These are phyloP conservation scores for Pseudobourletiella spinata DNA, from an alignment of 1,140 invertebrate species.

Conservation along the genomic window DNA sequence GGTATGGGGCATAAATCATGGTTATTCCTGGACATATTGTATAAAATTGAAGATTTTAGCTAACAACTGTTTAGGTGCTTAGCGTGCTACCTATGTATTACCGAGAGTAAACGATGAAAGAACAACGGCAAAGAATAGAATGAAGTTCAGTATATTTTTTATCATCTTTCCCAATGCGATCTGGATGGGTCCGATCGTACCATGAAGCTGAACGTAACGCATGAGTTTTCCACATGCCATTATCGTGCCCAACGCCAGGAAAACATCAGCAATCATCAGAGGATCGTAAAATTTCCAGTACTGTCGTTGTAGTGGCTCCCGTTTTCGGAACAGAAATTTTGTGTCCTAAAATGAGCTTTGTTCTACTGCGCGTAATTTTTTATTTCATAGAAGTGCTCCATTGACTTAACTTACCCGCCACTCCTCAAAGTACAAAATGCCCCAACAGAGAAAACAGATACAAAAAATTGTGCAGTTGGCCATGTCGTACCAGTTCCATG, in stretches of 20 bases:
- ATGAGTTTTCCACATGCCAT: slow-evolving; percentile 55
- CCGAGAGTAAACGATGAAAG: background rate
- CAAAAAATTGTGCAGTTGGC: background rate
- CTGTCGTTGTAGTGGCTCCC: slow-evolving; percentile 45
- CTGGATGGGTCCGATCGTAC: slow-evolving; percentile 52
- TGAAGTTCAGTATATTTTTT: background rate
- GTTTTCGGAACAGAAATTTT: no score
- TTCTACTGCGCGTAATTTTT: background rate
- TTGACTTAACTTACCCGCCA: no score
- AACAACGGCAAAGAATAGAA: background rate
- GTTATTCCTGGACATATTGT: background rate
- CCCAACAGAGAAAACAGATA: background rate
- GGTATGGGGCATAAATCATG: background rate
- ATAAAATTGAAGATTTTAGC: background rate
- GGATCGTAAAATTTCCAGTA: slow-evolving; percentile 62
- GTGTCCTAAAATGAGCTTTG: background rate
- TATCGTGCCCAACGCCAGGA: slow-evolving; percentile 62
- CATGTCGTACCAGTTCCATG: background rate
- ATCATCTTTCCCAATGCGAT: slow-evolving; percentile 23
- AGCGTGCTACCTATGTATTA: background rate
- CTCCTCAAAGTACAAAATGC: background rate
- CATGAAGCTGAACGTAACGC: slow-evolving; percentile 49
- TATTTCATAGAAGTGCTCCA: no score
- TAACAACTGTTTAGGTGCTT: background rate
- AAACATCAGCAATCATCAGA: slow-evolving; percentile 58